Base-by-base conservation (phyloP, 2,888 invertebrate genomes). In the Drosophila histrio region DNA sequence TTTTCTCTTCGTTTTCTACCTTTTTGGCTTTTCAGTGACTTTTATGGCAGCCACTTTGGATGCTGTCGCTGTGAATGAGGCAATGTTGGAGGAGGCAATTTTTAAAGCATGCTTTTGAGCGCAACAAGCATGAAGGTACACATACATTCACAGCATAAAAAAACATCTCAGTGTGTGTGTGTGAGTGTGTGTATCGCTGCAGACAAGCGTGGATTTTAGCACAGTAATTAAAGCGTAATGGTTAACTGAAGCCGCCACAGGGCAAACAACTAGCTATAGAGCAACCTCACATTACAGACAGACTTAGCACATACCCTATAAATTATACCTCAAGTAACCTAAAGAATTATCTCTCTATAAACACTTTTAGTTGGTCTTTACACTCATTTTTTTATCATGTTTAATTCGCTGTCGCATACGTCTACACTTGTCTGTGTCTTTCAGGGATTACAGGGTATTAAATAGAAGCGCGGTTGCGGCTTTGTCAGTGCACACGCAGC, bases 211-310 rank as follows among this genome's bases (percentile, higher is more conserved):
- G 81, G 76, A 76, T 81, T 80, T 81, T 78, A 76, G 82, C 85
- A 76, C 66, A 82, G 85, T 77, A 81, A 81, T 85, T 81, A 81
- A 81, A 79, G 81, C 64, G 73, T 79, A 85, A 81, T 79, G 73
- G 73, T 76, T 85, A 73, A 69, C 71, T 77, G 68, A 80, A 80
- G 77, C 74, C 57, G 66, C 72, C 76, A 26, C 59, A 58, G 60
- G 52, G 36, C 47, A 57, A 50, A 39, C 28, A 49, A 30, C 59
- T 17, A 44, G 49, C 24, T 44, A 46, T 22, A 22, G 1, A 8
- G 3, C n/a, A 44, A 26, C 24, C n/a, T 7, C 15, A n/a, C 11
- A 19, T 1, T 21, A 3, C 9, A 28, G 8, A 21, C 11, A 22
- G 38, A 39, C 52, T 15, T 2, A 2, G 19, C n/a, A 26, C 0